These are phyloP conservation scores for Tokudaia tokunoshimensis DNA, from an alignment of 2,797 vertebrate genomes.

Conservation along the genomic window DNA sequence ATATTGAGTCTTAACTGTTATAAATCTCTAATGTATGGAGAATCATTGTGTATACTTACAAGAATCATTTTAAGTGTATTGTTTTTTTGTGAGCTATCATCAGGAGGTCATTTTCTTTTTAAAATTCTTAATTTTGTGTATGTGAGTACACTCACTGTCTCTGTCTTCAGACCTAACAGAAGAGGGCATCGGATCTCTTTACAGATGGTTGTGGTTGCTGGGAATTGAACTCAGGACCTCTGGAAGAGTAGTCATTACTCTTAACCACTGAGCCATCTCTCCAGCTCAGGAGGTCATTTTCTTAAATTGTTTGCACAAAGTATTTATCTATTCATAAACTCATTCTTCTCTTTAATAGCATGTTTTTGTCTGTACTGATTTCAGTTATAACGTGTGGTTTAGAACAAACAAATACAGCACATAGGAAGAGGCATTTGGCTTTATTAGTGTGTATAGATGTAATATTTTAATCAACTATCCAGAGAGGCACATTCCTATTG, in stretches of 20 bases:
- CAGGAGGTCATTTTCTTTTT: conserved; percentile 25
- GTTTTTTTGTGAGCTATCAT: not conserved
- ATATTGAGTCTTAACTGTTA: conserved; percentile 62
- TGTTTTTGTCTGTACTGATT: conserved; percentile 47
- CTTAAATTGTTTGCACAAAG: conserved; percentile 51
- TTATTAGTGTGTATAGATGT: not conserved
- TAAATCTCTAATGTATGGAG: conserved; percentile 63
- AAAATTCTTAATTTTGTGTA: not conserved
- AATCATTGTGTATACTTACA: conserved; percentile 60
- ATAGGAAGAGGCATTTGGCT: not conserved
- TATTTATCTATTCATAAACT: conserved; percentile 61
- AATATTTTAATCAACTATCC: conserved; percentile 28
- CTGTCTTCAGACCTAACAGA: not conserved
- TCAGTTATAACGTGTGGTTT: conserved; percentile 46
- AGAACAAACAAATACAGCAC: conserved; percentile 51
- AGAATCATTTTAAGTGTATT: conserved; percentile 51
- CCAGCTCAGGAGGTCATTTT: not conserved
- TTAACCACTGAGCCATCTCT: not conserved
- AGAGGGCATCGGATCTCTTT: not conserved
- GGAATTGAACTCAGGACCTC: not conserved
- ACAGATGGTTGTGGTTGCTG: not conserved
- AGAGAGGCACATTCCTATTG: not conserved
- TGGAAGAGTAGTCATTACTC: not conserved
- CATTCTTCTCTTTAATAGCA: not conserved
- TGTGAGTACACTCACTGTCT: not conserved